phyloP scores from a whole-genome alignment of 2,113 vertebrate species.

The Campylomormyrus tamandua region DNA sequence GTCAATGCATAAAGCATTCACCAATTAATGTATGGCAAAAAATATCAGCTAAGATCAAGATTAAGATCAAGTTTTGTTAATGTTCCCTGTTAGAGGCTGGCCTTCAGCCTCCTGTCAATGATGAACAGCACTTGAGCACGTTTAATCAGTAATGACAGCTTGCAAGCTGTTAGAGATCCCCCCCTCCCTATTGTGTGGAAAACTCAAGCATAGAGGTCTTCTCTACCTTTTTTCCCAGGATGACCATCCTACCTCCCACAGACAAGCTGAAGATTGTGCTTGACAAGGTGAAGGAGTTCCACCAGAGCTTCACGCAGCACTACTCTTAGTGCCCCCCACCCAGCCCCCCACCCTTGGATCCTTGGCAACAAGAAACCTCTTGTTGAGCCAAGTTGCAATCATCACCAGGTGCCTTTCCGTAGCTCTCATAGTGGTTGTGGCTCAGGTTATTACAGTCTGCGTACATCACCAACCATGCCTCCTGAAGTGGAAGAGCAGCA shows the following conservation, averaged over 20 bases:
- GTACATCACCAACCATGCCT: not conserved
- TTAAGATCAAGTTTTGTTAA: not conserved
- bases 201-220: not conserved
- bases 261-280: constrained; percentile 58
- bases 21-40: not conserved
- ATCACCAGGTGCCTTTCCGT: not conserved
- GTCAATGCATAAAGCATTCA: not conserved
- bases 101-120: not conserved
- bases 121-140: not conserved
- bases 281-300: constrained; percentile 58
- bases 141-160: not conserved
- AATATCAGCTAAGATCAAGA: not conserved
- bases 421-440: not conserved
- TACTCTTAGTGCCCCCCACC: constrained; percentile 42
- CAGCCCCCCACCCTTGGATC: not conserved
- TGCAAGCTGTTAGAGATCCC: not conserved
- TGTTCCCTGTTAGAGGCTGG: not conserved
- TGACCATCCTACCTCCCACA: constrained; percentile 61
- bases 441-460: not conserved
- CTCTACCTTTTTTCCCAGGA: constrained; percentile 39
- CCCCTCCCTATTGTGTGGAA: not conserved
- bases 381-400: not conserved
- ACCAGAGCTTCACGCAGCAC: constrained; percentile 50
- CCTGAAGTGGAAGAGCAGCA: not conserved
- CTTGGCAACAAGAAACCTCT: not conserved